Evolutionary conservation across 2,113 vertebrate genomes (phyloP).

Genomic region (Paratilapia polleni): DNA sequence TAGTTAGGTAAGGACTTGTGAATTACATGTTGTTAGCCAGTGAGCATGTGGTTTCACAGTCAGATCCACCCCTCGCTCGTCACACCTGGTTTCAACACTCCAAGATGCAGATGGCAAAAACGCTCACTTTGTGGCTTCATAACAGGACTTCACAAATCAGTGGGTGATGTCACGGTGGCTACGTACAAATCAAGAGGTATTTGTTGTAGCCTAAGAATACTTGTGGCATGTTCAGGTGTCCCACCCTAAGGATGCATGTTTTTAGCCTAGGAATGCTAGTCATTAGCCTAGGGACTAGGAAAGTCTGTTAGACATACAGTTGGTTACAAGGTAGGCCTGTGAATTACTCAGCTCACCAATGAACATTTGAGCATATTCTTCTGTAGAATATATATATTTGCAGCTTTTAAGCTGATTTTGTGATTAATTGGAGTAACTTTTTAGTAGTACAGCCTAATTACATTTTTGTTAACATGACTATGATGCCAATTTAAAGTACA

Average conservation of each 20-base stretch:
- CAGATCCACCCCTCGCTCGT: no score
- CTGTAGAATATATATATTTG: not conserved
- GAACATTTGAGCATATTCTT: not conserved
- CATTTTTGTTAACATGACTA: not conserved
- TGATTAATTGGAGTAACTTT: not conserved
- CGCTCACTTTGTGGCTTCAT: no score
- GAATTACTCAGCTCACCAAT: rapidly evolving
- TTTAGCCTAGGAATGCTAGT: not conserved
- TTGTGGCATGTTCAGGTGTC: not conserved
- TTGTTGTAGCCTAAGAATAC: not conserved
- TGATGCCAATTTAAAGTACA: not conserved
- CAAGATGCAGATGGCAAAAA: no score
- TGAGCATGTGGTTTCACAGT: not conserved
- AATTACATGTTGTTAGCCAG: not conserved
- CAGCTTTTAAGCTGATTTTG: not conserved
- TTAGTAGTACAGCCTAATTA: not conserved
- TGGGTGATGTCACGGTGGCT: not conserved
- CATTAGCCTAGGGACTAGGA: not conserved
- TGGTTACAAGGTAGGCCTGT: not conserved
- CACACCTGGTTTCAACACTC: no score
- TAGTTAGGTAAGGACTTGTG: rapidly evolving
- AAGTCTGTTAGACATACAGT: not conserved
- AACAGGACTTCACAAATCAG: not conserved
- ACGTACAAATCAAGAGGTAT: not conserved
- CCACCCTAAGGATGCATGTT: rapidly evolving